These are phyloP conservation scores for Acrocephalus arundinaceus DNA, from an alignment of 2,113 vertebrate species.

Conservation along the genomic window DNA sequence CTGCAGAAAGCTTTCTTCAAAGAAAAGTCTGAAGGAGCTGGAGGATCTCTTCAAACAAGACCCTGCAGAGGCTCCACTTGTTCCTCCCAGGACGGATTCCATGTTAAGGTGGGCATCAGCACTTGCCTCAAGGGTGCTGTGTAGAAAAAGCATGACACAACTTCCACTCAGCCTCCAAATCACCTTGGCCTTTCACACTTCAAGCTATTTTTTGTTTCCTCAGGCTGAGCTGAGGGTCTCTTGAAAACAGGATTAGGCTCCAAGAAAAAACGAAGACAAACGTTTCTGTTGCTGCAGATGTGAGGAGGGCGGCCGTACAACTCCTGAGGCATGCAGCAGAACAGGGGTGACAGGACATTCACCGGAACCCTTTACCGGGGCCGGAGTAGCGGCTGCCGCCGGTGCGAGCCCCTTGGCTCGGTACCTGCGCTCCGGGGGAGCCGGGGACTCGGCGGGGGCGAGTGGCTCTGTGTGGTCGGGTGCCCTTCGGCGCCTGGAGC, in stretches of 20 bases:
- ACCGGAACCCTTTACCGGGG: rapidly evolving
- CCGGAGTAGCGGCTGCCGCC: too few species aligned
- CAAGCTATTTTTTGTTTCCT: neutral
- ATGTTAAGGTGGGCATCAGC: rapidly evolving
- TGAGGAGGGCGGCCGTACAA: rapidly evolving
- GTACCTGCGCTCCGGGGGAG: rapidly evolving
- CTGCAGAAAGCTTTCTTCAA: neutral
- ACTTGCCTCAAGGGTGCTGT: neutral
- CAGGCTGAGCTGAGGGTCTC: neutral
- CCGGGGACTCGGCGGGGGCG: rapidly evolving
- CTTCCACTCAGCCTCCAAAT: rapidly evolving
- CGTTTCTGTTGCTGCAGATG: rapidly evolving
- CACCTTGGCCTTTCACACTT: neutral
- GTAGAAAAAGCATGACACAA: rapidly evolving
- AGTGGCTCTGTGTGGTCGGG: rapidly evolving
- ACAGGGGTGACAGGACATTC: rapidly evolving
- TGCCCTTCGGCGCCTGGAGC: rapidly evolving
- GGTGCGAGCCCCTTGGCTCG: rapidly evolving
- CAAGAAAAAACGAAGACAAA: neutral
- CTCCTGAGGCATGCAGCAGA: rapidly evolving
- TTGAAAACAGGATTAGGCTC: too few species aligned
- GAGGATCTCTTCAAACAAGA: neutral
- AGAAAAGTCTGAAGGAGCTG: neutral
- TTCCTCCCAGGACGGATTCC: neutral
- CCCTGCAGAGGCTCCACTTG: neutral